Base-by-base conservation (phyloP, 2,113 vertebrate species). In the Apteryx mantelli region DNA sequence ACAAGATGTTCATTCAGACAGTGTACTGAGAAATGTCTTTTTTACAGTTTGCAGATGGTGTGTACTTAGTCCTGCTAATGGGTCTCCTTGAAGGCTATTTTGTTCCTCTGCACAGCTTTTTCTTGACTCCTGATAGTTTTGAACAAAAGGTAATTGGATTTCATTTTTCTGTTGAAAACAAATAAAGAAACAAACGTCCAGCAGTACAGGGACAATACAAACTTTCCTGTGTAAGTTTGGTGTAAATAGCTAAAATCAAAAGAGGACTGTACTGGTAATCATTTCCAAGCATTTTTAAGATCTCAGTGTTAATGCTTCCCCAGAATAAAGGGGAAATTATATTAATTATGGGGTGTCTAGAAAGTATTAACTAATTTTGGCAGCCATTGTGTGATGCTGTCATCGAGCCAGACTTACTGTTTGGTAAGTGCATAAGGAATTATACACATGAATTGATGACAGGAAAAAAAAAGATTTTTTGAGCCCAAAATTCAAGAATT, bases 1-100 rank as follows among this genome's bases (percentile, higher is more conserved):
- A 6, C 70, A 70, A 91, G 34, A 20, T 46, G 4, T 42, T 82
- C 26, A 36, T 95, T 82, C 78, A 78, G 75, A 73, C 77, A 91
- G 78, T 56, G 26, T 79, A 70, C 64, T 78, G 46, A 88, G 63
- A 77, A 82, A 28, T 22, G 5, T 38, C 15, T 75, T 64, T 81
- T 76, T 70, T 95, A 17, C 94, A 99, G 99, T 99, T 99, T 99
- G 99, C 99, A 98, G 99, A 99, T 63, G 99, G 99, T 5, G 99
- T 99, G 32, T 99, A 99, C 89, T 98, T 99, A 94, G 99, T 99
- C 48, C 96, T 99, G 85, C 98, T 99, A 75, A 99, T 99, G 99
- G 99, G 99, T 60, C 99, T 99, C 73, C 94, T 99, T 88, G 99
- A 99, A 95, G 99, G 99, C 80, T 99, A 99, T 97, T 99, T 99